A percentile compares a stretch with the other conserved stretches of the same genome.
These are phyloP conservation scores for Heliothis peltigera DNA, from an alignment of 2,888 invertebrate species.

Conservation along the genomic window DNA sequence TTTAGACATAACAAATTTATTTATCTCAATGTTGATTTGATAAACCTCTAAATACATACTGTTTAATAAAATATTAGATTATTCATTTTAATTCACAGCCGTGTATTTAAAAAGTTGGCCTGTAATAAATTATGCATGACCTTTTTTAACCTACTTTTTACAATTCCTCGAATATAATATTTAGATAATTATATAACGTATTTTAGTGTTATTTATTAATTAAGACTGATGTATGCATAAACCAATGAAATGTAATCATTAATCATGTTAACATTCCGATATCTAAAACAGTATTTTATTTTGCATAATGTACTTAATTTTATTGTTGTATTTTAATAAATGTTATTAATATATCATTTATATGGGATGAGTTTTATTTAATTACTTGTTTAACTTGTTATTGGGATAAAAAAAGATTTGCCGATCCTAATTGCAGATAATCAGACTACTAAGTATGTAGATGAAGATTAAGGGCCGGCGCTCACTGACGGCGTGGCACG, in stretches of 20 bases:
- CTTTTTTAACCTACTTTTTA: not conserved
- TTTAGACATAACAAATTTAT: too few species aligned
- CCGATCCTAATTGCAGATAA: too few species aligned
- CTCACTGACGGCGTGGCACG: too few species aligned
- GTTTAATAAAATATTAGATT: too few species aligned
- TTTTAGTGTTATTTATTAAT: slow-evolving; percentile 59
- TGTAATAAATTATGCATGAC: too few species aligned
- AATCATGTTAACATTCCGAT: slow-evolving; percentile 68
- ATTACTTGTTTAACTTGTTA: not conserved
- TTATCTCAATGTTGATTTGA: too few species aligned
- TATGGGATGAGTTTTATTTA: slow-evolving; percentile 15
- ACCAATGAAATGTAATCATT: slow-evolving; percentile 57
- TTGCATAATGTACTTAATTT: slow-evolving; percentile 61
- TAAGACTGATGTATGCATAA: slow-evolving; percentile 71
- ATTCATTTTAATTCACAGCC: too few species aligned
- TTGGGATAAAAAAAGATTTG: too few species aligned
- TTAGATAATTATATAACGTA: slow-evolving; percentile 16
- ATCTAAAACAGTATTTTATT: slow-evolving; percentile 62
- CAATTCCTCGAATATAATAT: slow-evolving; percentile 45
- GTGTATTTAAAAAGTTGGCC: too few species aligned
- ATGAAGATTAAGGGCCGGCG: too few species aligned
- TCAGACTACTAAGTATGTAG: too few species aligned
- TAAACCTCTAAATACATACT: too few species aligned
- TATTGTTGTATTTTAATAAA: slow-evolving; percentile 59
- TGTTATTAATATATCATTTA: slow-evolving; percentile 30